Evolutionary conservation across 2,113 vertebrate genomes (phyloP).

Genomic region (Pantherophis guttatus): DNA sequence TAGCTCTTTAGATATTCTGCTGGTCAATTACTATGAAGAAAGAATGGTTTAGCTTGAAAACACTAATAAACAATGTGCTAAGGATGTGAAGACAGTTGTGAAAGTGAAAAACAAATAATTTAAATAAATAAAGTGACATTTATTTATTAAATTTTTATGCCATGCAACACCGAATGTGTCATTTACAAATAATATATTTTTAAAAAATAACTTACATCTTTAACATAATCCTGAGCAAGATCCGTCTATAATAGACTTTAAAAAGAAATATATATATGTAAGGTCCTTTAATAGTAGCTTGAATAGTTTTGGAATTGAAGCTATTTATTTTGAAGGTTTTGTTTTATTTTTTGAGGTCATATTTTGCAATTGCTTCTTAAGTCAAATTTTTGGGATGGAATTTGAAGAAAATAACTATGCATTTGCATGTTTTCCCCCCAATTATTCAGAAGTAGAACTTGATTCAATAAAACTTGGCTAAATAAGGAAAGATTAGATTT

Average conservation of each 20-base stretch:
- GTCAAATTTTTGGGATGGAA: neutral
- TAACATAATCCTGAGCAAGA: neutral
- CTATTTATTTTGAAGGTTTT: neutral
- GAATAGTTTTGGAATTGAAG: neutral
- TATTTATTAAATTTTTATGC: neutral
- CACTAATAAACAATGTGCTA: neutral
- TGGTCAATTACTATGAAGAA: neutral
- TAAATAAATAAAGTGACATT: neutral
- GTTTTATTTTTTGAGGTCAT: neutral
- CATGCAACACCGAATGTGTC: neutral
- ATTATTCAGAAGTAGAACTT: neutral
- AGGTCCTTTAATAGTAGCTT: neutral
- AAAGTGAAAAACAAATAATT: neutral
- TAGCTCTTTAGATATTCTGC: neutral
- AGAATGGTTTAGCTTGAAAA: neutral
- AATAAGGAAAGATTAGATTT: neutral
- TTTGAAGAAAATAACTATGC: neutral
- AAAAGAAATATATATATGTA: neutral
- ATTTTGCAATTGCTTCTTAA: neutral
- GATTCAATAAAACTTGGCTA: neutral
- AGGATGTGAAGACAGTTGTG: neutral
- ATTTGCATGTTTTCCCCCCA: neutral
- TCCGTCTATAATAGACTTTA: neutral
- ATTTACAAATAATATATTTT: neutral
- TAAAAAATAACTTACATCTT: neutral